Base-by-base conservation (phyloP, 2,888 invertebrate species). In the Bellardia bayeri region DNA sequence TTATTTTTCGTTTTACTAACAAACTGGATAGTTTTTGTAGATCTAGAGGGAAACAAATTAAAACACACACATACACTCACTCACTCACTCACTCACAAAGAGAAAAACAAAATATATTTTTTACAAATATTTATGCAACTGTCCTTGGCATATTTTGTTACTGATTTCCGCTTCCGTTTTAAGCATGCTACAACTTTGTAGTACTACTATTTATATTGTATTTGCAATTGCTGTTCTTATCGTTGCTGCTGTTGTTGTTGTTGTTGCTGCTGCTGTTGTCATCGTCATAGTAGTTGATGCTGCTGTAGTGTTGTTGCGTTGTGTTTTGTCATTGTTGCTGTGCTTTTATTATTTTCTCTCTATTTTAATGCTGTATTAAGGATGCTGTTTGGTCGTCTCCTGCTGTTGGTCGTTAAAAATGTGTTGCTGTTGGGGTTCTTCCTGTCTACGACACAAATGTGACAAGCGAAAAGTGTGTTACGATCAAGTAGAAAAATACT, bases 391-490 rank as follows among this genome's bases (percentile, higher is more conserved):
- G 45, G 37, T 75, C 51, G 76, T 87, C 66, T 76, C 56, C n/a
- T 72, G 82, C 63, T 79, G 86, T 78, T 71, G 76, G 72, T 74
- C 74, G 82, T 82, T 86, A 86, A 85, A 84, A 84, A 68, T 69
- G 58, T 84, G 72, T 81, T 80, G 85, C 86, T 85, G 82, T 51
- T 81, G 86, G 80, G 84, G 78, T 81, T 64, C 90, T 90, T 91
- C 91, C 92, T 92, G 91, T 91, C 91, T 91, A 90, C 88, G 91
- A 92, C 91, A 92, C 91, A 92, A 91, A 91, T 91, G 91, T 91
- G 91, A 91, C 91, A 92, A 90, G 91, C 89, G 90, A 91, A 91
- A 92, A 91, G 90, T 91, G 91, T 91, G 88, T 85, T 89, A 89
- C 90, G 90, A 91, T 82, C 84, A 87, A 90, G 89, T 90, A 90